Evolutionary conservation across 37 sponge, comb jelly and placozoan species (phyloP).

Genomic region (Diacarnus erythraeanus): DNA sequence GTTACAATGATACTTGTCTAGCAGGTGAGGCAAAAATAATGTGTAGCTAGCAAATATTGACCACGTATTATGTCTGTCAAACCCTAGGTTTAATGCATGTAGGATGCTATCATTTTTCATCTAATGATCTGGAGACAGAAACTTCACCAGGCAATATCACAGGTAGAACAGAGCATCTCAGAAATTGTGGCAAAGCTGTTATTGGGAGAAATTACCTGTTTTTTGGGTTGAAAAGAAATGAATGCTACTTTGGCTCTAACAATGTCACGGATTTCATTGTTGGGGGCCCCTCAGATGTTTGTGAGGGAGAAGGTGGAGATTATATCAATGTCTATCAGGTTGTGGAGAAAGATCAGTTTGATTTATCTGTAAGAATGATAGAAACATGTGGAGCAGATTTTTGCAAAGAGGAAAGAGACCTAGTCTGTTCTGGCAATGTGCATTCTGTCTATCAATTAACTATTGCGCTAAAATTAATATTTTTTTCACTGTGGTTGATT

Average conservation of each 20-base stretch:
- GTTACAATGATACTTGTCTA: slow-evolving; percentile 29
- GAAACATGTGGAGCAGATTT: slow-evolving; percentile 22
- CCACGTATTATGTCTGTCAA: background rate
- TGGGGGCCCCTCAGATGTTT: slow-evolving; percentile 11
- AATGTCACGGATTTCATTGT: background rate
- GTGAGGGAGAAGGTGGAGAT: background rate
- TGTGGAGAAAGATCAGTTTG: background rate
- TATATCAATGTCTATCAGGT: slow-evolving; percentile 33
- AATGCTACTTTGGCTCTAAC: slow-evolving; percentile 46
- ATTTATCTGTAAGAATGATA: background rate
- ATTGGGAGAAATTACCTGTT: background rate
- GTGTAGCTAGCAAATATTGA: too few relatives aligned
- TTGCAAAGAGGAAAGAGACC: too few relatives aligned
- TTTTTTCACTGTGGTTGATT: too few relatives aligned
- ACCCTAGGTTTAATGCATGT: background rate
- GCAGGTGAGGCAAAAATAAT: slow-evolving; percentile 1
- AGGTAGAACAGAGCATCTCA: slow-evolving; percentile 7
- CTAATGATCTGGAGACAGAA: background rate
- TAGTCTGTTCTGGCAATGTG: too few relatives aligned
- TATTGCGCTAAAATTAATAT: too few relatives aligned
- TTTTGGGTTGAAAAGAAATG: slow-evolving; percentile 39
- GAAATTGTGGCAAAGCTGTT: slow-evolving; percentile 16
- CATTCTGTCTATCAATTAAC: too few relatives aligned
- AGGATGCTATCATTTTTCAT: slow-evolving; percentile 43
- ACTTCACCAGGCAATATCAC: background rate